Percentiles rank a stretch among this genome's conserved stretches.
These are phyloP conservation scores for Acrobasis consociella DNA, from an alignment of 2,888 invertebrate species.

Conservation along the genomic window DNA sequence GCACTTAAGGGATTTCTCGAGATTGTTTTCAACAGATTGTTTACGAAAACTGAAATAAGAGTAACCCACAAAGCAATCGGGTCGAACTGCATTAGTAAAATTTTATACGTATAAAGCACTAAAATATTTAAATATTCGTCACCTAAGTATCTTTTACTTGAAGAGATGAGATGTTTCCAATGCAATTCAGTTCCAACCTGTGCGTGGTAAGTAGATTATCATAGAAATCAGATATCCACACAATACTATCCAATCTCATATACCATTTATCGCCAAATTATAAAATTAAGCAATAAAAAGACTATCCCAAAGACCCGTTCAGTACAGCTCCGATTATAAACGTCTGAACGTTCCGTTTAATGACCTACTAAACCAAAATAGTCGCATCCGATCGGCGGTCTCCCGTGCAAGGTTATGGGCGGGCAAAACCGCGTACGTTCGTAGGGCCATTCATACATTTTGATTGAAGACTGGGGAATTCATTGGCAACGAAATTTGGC, in stretches of 20 bases:
- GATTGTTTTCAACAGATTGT: too few species aligned
- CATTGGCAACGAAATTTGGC: slow-evolving; percentile 27
- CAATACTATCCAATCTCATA: background rate
- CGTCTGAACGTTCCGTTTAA: slow-evolving; percentile 54
- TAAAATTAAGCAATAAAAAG: slow-evolving; percentile 12
- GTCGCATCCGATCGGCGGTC: slow-evolving; percentile 62
- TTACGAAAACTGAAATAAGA: too few species aligned
- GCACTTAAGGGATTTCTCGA: too few species aligned
- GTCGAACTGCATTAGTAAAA: too few species aligned
- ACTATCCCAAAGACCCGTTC: slow-evolving; percentile 27
- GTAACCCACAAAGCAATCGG: too few species aligned
- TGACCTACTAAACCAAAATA: slow-evolving; percentile 70
- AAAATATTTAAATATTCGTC: too few species aligned
- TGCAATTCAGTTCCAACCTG: too few species aligned
- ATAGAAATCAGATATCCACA: background rate
- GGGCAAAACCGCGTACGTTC: slow-evolving; percentile 47
- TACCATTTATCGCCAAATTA: background rate
- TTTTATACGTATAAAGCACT: too few species aligned
- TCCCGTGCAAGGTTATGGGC: slow-evolving; percentile 57
- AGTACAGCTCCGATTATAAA: slow-evolving; percentile 37
- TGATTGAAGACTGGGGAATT: slow-evolving; percentile 29
- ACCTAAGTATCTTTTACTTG: too few species aligned
- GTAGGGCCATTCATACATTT: slow-evolving; percentile 44
- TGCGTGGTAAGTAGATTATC: background rate
- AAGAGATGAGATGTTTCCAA: too few species aligned